A percentile compares a stretch with the other conserved stretches of the same genome.
Evolutionary conservation across 2,888 invertebrate species (phyloP).

Genomic region (Sepiola atlantica): DNA sequence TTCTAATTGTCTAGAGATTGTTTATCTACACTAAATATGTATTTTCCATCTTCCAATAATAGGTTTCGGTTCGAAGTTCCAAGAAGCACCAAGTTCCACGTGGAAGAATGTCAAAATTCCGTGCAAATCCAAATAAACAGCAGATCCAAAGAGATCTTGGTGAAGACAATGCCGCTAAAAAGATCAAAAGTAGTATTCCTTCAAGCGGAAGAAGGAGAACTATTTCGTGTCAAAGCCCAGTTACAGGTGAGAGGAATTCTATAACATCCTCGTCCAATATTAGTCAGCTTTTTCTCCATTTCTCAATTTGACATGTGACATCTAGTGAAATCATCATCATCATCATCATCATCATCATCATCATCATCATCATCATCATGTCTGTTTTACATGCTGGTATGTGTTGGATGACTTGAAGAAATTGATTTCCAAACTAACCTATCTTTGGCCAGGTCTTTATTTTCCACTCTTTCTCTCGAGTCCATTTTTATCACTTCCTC

Average conservation of each 20-base stretch:
- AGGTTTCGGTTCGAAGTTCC: conserved; percentile 24
- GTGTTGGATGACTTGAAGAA: too few species aligned
- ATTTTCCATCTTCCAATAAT: not conserved
- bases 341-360: too few species aligned
- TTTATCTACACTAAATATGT: too few species aligned
- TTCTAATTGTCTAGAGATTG: too few species aligned
- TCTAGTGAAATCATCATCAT: too few species aligned
- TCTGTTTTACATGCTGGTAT: too few species aligned
- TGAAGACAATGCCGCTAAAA: not conserved
- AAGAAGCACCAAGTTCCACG: conserved; percentile 36
- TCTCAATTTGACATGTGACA: too few species aligned
- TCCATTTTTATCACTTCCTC: too few species aligned
- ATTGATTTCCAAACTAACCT: too few species aligned
- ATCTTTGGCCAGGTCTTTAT: too few species aligned
- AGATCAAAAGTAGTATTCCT: not conserved
- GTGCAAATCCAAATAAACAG: not conserved
- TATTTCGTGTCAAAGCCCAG: not conserved
- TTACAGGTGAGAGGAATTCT: not conserved
- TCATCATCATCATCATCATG: too few species aligned
- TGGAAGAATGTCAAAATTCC: conserved; percentile 13
- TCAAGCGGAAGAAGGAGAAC: not conserved
- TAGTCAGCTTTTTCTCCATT: not conserved
- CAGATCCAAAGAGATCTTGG: not conserved
- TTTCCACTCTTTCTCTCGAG: too few species aligned
- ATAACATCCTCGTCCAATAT: not conserved